A percentile compares a stretch with the other conserved stretches of the same genome.
Conservation (phyloP, 1,140 invertebrate genomes). For the Diabrotica virgifera region DNA sequence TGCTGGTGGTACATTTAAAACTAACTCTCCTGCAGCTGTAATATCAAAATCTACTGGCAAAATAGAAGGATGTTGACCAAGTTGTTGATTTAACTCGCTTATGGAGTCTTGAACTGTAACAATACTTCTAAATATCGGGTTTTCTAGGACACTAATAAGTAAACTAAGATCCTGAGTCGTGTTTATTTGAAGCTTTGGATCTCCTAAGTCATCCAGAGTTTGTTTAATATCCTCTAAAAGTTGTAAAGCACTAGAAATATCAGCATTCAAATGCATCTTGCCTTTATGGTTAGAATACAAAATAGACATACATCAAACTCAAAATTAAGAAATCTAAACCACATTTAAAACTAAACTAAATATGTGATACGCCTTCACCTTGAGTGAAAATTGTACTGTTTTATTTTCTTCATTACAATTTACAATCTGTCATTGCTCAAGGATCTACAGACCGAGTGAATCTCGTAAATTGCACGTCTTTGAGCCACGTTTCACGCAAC, state of each 20-base stretch:
- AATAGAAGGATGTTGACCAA: slow-evolving; percentile 86
- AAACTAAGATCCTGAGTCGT: slow-evolving; percentile 83
- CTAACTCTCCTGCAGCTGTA: slow-evolving; percentile 65
- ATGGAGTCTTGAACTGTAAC: slow-evolving; percentile 88
- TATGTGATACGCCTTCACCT: no score
- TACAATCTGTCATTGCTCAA: no score
- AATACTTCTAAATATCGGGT: slow-evolving; percentile 88
- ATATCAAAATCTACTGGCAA: slow-evolving; percentile 91
- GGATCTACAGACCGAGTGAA: no score
- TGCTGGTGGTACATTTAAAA: slow-evolving; percentile 56
- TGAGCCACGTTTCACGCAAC: no score
- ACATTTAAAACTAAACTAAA: no score
- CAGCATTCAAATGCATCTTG: slow-evolving; percentile 49
- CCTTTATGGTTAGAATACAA: background rate
- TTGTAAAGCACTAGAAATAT: slow-evolving; percentile 72
- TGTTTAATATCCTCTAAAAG: slow-evolving; percentile 76
- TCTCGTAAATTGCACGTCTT: no score
- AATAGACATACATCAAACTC: no score
- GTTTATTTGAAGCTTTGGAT: slow-evolving; percentile 67
- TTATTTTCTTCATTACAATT: no score
- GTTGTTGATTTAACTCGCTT: slow-evolving; percentile 73
- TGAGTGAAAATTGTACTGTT: no score
- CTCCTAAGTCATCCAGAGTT: slow-evolving; percentile 69
- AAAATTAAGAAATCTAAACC: no score
- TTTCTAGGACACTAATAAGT: slow-evolving; percentile 83